Conservation (phyloP, 1,140 invertebrate genomes). For the Panonychus citri region DNA sequence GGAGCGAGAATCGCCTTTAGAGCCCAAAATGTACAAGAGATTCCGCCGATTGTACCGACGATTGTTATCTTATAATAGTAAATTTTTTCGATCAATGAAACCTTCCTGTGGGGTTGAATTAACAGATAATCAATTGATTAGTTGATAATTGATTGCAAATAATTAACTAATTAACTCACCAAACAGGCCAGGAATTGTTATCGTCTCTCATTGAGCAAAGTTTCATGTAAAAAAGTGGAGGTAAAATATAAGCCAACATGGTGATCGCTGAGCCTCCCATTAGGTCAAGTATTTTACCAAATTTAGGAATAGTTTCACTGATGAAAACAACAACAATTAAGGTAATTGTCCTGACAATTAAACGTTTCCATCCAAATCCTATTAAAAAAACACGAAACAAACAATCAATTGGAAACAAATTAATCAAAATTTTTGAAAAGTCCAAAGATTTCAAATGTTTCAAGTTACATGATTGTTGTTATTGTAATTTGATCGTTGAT, state of each 20-base stretch:
- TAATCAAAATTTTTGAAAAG: neutral
- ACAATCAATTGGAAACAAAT: constrained; percentile 4
- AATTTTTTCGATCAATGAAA: neutral
- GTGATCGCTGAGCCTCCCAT: constrained; percentile 66
- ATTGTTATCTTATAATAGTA: neutral
- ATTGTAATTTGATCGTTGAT: neutral
- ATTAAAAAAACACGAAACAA: constrained; percentile 17
- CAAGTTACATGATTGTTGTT: too few species aligned
- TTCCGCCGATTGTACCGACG: neutral
- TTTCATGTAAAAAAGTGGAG: constrained; percentile 52
- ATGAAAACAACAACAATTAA: constrained; percentile 46
- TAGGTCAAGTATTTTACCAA: constrained; percentile 67
- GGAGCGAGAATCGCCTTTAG: neutral
- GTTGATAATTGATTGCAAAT: neutral
- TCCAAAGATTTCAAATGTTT: too few species aligned
- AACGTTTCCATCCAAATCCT: constrained; percentile 56
- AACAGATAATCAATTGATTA: neutral
- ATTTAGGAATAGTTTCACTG: constrained; percentile 55
- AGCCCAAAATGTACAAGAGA: neutral
- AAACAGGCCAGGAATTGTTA: constrained; percentile 15
- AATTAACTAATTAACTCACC: constrained; percentile 10
- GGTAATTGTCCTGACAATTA: constrained; percentile 40
- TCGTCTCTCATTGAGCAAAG: constrained; percentile 19
- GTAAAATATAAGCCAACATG: constrained; percentile 58
- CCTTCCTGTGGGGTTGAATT: neutral